Conservation (phyloP, 2,113 vertebrate species). For the Lophura nycthemera region DNA sequence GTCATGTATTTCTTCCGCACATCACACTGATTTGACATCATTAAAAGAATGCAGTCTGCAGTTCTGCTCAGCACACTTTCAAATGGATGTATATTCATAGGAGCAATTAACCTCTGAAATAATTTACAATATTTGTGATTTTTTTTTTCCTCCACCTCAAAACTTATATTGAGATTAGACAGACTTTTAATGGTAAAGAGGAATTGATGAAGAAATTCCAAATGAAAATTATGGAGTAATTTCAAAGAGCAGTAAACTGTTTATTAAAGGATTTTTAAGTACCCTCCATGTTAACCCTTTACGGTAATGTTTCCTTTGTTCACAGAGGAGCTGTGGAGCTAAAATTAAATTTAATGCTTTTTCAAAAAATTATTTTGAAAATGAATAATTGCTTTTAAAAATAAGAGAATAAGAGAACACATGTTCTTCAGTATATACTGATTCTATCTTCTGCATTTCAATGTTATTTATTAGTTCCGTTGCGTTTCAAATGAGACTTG, state of each 20-base stretch:
- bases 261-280: background rate
- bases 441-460: background rate
- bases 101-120: background rate
- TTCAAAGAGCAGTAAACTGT: background rate
- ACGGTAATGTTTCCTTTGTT: background rate
- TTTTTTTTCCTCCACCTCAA: conserved; percentile 9
- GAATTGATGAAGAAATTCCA: background rate
- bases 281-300: background rate
- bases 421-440: background rate
- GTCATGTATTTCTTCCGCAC: background rate
- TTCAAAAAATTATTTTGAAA: background rate
- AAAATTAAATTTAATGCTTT: background rate
- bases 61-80: conserved; percentile 13
- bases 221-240: background rate
- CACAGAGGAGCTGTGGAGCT: background rate
- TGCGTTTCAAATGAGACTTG: conserved; percentile 3
- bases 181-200: background rate
- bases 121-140: background rate
- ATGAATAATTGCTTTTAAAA: background rate
- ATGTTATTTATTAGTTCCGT: background rate
- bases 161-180: background rate
- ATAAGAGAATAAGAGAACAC: background rate
- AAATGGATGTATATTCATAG: background rate
- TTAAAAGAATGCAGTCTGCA: background rate
- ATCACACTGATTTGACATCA: background rate